phyloP scores from a whole-genome alignment of 1,140 invertebrate genomes.

The Papilio polytes region DNA sequence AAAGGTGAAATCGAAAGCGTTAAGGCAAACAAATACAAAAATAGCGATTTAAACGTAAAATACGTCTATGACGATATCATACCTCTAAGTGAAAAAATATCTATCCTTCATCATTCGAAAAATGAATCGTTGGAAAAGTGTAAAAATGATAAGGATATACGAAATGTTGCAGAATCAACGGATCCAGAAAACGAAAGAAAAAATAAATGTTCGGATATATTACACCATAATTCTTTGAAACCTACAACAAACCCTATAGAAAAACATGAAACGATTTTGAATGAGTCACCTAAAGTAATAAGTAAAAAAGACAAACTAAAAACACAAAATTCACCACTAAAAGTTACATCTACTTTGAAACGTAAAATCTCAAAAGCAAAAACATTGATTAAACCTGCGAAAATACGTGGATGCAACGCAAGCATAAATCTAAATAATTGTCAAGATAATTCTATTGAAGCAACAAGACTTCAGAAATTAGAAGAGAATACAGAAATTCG shows the following conservation, averaged over 20 bases:
- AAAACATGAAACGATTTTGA: constrained; percentile 17
- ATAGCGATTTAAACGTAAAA: background rate
- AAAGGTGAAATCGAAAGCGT: constrained; percentile 20
- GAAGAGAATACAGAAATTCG: background rate
- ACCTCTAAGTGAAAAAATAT: background rate
- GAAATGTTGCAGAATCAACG: background rate
- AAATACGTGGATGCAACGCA: background rate
- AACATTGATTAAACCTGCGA: background rate
- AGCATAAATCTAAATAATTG: background rate
- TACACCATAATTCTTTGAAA: background rate
- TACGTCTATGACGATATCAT: background rate
- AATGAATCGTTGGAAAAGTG: background rate
- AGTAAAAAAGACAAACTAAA: constrained; percentile 8
- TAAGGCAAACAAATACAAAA: background rate
- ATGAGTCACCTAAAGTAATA: background rate
- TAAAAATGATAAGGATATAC: background rate
- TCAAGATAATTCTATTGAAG: background rate
- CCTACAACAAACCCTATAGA: background rate
- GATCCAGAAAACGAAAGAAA: background rate
- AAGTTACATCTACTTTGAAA: background rate
- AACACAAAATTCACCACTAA: background rate
- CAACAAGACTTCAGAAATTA: background rate
- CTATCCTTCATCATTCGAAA: background rate
- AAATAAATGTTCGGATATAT: background rate
- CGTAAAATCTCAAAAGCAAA: background rate